Evolutionary conservation across 2,797 vertebrate genomes (phyloP), one percentile per base, ranked within the genome.

Genomic region (Saxicola maurus): DNA sequence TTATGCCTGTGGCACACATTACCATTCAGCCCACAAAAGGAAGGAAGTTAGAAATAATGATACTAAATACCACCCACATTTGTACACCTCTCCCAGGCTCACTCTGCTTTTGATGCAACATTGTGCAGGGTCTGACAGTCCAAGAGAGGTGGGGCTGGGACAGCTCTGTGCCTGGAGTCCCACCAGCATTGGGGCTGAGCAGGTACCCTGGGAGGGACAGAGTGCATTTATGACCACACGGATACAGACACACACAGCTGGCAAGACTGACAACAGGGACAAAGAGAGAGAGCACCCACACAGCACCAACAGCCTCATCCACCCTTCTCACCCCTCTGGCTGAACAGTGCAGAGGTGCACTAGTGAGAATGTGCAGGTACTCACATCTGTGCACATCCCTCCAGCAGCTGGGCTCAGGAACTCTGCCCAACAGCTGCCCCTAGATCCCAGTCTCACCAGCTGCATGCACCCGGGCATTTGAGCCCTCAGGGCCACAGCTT

Each of bases 1-100:
- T 60, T 15, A 12, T 23, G 72, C 15, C 55, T 56, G 17, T 78
- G 79, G 40, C 66, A 43, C 5, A 25, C 30, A 18, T 67, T 78
- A 37, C 17, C 35, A 28, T 66, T 66, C 74, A 79, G 61, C 30
- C 38, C 61, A 48, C 61, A 92, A 71, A 90, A 62, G 88, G 78
- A 91, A 95, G 86, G 92, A 94, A 94, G 74, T 24, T 25, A 92
- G 59, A 88, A 86, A 76, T 77, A 51, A 49, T 4, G 6, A 45
- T 16, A 53, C 17, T 40, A 40, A 49, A 38, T 38, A 30, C n/a
- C 37, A 37, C 28, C 2, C 20, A 53, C 60, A 24, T 79, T 84
- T 69, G 53, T 79, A 7, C 64, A 64, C 46, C 67, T 84, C 38
- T 71, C 49, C 31, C 24, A 49, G 52, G 28, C 45, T 84, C 59